Percentiles rank a stretch among this genome's conserved stretches.
Evolutionary conservation across 1,140 invertebrate genomes (phyloP).

Genomic region (Hycleus phaleratus): DNA sequence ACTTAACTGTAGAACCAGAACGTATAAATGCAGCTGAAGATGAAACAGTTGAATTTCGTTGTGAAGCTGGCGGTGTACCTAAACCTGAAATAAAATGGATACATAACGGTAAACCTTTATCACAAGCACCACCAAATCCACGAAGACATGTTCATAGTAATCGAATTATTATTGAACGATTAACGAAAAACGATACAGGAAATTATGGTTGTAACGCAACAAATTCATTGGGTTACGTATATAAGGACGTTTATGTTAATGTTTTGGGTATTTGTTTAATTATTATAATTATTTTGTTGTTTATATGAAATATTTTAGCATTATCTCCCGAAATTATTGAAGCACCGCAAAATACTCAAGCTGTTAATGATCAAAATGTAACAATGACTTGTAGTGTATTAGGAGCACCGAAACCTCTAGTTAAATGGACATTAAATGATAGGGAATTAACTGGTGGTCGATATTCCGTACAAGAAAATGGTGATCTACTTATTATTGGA

Average conservation of each 20-base stretch:
- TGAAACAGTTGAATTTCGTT: slow-evolving; percentile 79
- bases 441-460: slow-evolving; percentile 78
- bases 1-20: slow-evolving; percentile 87
- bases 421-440: slow-evolving; percentile 86
- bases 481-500: slow-evolving; percentile 78
- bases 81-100: slow-evolving; percentile 92
- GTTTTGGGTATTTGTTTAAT: slow-evolving; percentile 46
- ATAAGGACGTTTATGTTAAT: slow-evolving; percentile 96
- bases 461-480: slow-evolving; percentile 62
- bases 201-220: slow-evolving; percentile 99
- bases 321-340: slow-evolving; percentile 85
- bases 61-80: slow-evolving; percentile 81
- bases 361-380: slow-evolving; percentile 76
- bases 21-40: slow-evolving; percentile 84
- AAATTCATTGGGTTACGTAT: slow-evolving; percentile 95
- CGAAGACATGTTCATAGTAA: slow-evolving; percentile 61
- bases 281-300: slow-evolving; percentile 6
- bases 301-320: slow-evolving; percentile 46
- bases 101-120: slow-evolving; percentile 87
- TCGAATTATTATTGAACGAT: slow-evolving; percentile 72
- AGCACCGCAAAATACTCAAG: slow-evolving; percentile 67
- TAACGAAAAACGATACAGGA: slow-evolving; percentile 86
- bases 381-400: slow-evolving; percentile 87
- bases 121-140: slow-evolving; percentile 65
- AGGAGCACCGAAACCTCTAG: slow-evolving; percentile 86